Conservation (phyloP, 2,888 invertebrate genomes). For the Abscondita cerata region DNA sequence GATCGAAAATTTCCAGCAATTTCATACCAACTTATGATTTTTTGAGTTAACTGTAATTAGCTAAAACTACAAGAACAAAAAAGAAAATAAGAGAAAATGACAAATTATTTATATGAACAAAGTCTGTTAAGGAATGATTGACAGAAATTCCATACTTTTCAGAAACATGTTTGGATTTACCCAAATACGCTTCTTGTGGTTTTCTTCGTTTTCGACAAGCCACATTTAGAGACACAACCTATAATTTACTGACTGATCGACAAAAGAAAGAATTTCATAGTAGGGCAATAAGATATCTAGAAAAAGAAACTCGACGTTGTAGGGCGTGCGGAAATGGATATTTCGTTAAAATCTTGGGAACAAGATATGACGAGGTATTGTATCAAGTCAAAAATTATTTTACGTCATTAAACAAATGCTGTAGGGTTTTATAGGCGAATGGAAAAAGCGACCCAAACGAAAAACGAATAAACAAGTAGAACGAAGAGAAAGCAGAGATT, state of each 20-base stretch:
- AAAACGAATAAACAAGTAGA: neutral
- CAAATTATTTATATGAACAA: too few species aligned
- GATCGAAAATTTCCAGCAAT: too few species aligned
- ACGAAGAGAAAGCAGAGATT: neutral
- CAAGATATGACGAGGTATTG: conserved; percentile 52
- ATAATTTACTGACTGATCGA: conserved; percentile 67
- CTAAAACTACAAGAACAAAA: too few species aligned
- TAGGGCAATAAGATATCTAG: conserved; percentile 65
- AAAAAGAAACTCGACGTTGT: conserved; percentile 66
- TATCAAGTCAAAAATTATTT: too few species aligned
- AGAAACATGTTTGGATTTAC: conserved; percentile 57
- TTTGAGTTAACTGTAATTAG: too few species aligned
- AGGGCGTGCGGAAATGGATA: conserved; percentile 64
- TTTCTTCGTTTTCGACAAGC: conserved; percentile 66
- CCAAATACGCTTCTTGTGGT: conserved; percentile 69
- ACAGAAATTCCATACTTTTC: too few species aligned
- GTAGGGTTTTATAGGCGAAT: neutral
- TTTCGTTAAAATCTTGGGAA: conserved; percentile 61
- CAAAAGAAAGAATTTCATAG: conserved; percentile 69
- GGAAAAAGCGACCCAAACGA: neutral
- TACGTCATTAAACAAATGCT: neutral
- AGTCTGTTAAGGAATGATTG: too few species aligned
- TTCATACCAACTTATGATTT: too few species aligned
- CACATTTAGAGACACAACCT: conserved; percentile 66
- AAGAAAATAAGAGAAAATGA: too few species aligned